phyloP scores from a whole-genome alignment of 2,797 vertebrate genomes.

The Tachyglossus aculeatus region DNA sequence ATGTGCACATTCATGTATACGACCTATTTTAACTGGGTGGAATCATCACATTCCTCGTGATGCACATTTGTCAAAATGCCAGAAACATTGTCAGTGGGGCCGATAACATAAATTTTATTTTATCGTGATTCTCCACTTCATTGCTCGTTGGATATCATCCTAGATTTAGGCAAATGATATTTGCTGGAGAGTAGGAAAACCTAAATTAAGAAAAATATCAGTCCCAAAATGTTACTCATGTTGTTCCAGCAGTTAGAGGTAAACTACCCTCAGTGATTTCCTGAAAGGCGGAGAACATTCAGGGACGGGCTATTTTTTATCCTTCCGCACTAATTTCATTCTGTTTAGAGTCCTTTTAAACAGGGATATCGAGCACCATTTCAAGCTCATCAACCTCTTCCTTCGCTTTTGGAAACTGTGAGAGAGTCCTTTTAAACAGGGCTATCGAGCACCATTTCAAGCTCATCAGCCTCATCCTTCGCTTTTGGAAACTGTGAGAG shows the following conservation, averaged over 20 bases:
- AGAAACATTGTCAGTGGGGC: background rate
- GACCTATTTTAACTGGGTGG: background rate
- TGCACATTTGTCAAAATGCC: background rate
- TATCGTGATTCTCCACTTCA: background rate
- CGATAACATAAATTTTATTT: background rate
- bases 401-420: no score
- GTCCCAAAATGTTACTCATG: constrained; percentile 7
- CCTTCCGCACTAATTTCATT: constrained; percentile 3
- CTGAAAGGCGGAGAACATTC: constrained; percentile 15
- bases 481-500: no score
- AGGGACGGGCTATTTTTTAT: constrained; percentile 6
- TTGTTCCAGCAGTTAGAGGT: constrained; percentile 4
- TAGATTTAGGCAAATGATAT: background rate
- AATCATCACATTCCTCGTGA: background rate
- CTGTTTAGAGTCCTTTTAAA: background rate
- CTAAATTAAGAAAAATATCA: background rate
- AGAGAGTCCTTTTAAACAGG: background rate
- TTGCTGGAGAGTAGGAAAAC: background rate
- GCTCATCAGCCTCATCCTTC: no score
- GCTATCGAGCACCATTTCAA: no score
- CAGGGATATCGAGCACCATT: no score
- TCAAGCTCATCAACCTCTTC: no score
- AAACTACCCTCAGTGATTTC: constrained; percentile 11
- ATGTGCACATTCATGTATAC: background rate
- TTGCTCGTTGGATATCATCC: background rate